phyloP scores from a whole-genome alignment of 2,113 vertebrate genomes.

The Pterocles gutturalis region DNA sequence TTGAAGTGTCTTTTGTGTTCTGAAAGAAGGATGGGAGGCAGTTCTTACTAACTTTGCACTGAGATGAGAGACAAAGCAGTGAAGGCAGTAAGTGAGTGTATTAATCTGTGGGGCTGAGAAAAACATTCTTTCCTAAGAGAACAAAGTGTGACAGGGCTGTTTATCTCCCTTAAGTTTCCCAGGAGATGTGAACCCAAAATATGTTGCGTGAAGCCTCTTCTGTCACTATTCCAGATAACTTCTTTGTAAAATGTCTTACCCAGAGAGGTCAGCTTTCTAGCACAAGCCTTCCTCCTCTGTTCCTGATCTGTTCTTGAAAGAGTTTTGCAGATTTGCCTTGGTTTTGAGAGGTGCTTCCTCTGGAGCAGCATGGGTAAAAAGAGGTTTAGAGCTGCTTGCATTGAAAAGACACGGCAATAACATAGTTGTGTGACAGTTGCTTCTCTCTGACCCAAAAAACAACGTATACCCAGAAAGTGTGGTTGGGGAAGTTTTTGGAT shows the following conservation, averaged over 20 bases:
- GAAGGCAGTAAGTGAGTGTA: not conserved
- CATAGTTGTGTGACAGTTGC: not conserved
- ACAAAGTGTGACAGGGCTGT: not conserved
- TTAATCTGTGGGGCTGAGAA: not conserved
- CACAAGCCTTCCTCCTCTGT: not conserved
- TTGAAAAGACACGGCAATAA: not conserved
- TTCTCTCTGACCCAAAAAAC: not conserved
- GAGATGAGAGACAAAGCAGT: not conserved
- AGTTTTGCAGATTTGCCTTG: not conserved
- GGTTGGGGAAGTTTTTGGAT: not conserved
- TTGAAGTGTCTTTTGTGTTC: not conserved
- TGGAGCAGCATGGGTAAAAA: not conserved
- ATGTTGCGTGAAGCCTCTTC: not conserved
- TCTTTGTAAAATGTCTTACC: not conserved
- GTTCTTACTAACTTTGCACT: not conserved
- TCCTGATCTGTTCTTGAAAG: not conserved
- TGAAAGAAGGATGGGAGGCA: not conserved
- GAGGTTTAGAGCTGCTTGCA: not conserved
- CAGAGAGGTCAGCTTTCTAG: not conserved
- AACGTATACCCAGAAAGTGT: not conserved
- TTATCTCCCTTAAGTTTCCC: conserved; percentile 41
- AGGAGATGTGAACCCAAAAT: not conserved
- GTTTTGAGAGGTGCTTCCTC: not conserved
- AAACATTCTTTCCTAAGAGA: not conserved
- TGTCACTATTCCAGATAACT: not conserved